These are phyloP conservation scores for Trissolcus basalis DNA, from an alignment of 1,140 invertebrate species.

Conservation along the genomic window DNA sequence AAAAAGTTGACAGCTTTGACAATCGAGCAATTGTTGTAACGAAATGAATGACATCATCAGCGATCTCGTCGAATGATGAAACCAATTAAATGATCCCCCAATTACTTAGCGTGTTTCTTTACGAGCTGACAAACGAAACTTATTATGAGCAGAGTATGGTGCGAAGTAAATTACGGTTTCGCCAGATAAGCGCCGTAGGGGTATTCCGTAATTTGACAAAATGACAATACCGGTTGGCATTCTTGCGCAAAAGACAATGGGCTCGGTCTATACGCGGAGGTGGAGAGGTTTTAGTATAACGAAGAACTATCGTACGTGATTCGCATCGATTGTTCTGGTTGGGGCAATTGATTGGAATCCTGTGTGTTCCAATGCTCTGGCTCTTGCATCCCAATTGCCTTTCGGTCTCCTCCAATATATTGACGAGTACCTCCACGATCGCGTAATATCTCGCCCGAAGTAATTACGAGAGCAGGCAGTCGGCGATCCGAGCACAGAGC, in stretches of 20 bases:
- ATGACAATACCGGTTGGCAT: slow-evolving; percentile 57
- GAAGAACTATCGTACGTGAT: slow-evolving; percentile 62
- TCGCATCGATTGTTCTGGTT: slow-evolving; percentile 61
- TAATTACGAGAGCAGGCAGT: slow-evolving; percentile 61
- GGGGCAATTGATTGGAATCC: slow-evolving; percentile 63
- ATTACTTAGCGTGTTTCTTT: background rate
- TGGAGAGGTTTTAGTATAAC: slow-evolving; percentile 48
- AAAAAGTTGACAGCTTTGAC: no score
- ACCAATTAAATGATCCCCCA: background rate
- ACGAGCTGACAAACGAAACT: slow-evolving; percentile 12
- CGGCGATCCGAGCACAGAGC: slow-evolving; percentile 35
- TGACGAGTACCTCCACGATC: slow-evolving; percentile 62
- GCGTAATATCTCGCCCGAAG: slow-evolving; percentile 62
- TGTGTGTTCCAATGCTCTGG: slow-evolving; percentile 59
- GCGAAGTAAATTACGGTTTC: slow-evolving; percentile 47
- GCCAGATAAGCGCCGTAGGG: slow-evolving; percentile 31
- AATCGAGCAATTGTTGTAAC: no score
- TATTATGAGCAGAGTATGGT: slow-evolving; percentile 16
- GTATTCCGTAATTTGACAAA: slow-evolving; percentile 58
- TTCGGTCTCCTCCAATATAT: slow-evolving; percentile 58
- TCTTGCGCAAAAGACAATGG: slow-evolving; percentile 53
- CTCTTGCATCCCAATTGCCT: slow-evolving; percentile 62
- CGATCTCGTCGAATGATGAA: background rate
- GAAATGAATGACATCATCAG: background rate
- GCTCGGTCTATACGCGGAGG: slow-evolving; percentile 32